These are phyloP conservation scores for Balaeniceps rex DNA, from an alignment of 2,113 vertebrate genomes.

Conservation along the genomic window DNA sequence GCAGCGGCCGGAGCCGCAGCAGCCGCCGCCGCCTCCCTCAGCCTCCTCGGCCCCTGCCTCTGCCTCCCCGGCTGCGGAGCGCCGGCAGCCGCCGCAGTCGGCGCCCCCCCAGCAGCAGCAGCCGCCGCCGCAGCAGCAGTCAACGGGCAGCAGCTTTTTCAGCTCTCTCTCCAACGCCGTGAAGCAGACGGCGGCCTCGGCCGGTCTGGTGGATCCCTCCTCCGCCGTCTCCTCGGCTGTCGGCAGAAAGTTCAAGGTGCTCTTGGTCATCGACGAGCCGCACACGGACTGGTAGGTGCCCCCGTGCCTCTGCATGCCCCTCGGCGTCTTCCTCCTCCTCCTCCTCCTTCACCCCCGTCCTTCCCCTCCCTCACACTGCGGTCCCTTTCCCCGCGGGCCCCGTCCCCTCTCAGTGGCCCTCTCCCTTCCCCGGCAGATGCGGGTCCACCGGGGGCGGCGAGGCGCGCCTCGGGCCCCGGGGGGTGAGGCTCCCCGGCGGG, in stretches of 20 bases:
- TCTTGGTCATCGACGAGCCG: conserved; percentile 91
- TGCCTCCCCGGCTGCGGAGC: conserved; percentile 60
- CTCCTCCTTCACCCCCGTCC: not conserved
- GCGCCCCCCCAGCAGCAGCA: conserved; percentile 59
- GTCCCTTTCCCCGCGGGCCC: not conserved
- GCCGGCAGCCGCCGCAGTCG: conserved; percentile 57
- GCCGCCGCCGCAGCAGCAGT: conserved; percentile 50
- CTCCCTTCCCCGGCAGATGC: not conserved
- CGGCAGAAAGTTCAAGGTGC: conserved; percentile 85
- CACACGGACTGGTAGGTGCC: conserved; percentile 91
- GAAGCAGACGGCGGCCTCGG: conserved; percentile 90
- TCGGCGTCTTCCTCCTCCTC: not conserved
- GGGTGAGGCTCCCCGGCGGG: too few species aligned
- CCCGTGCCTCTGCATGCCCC: not conserved
- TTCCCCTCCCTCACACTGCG: not conserved
- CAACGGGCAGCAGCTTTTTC: conserved; percentile 87
- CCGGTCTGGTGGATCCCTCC: conserved; percentile 83
- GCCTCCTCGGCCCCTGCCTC: conserved; percentile 40
- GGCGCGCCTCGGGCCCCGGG: not conserved
- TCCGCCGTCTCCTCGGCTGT: conserved; percentile 63
- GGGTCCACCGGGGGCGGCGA: not conserved
- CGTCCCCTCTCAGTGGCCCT: not conserved
- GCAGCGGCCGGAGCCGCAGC: conserved; percentile 82
- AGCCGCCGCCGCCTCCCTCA: conserved; percentile 55
- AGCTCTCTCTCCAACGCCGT: conserved; percentile 93